Evolutionary conservation across 1,140 invertebrate genomes (phyloP), one percentile per base, ranked within the genome.

Genomic region (Olivierus martensii): DNA sequence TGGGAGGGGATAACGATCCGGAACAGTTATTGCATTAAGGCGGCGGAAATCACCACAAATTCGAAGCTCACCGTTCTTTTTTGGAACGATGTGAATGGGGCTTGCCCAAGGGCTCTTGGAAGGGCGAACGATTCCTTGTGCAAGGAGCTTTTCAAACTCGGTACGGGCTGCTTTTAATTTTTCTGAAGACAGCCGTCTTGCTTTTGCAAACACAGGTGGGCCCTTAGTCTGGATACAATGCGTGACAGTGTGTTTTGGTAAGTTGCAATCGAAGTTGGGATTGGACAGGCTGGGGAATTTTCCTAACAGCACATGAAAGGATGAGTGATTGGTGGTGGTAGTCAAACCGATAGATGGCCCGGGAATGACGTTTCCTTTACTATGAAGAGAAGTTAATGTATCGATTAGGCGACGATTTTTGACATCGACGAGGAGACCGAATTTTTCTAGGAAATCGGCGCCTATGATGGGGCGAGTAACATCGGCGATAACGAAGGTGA

Each of bases 71-170:
- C 53, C 58, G 45, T 41, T 35, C 44, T 52, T 51, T 46, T 63
- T 63, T 5, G 50, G 43, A 9, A 62, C 52, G 35, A 63, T 37
- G 17, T 59, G 56, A 14, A 61, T 41, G 11, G 63, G 62, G 50
- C 6, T 67, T n/a, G 70, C 60, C 69, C 71, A 76, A 28, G 65
- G 48, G 48, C 62, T 63, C 10, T 62, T 63, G 0, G 67, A 68
- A 0, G 58, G 65, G 14, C 64, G 55, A 28, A 62, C 59, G 15
- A 66, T 65, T 12, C 67, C 68, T 12, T 34, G n/a, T n/a, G n/a
- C n/a, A n/a, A n/a, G n/a, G n/a, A n/a, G n/a, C n/a, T n/a, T n/a
- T n/a, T n/a, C n/a, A n/a, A n/a, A n/a, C n/a, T n/a, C n/a, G n/a
- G n/a, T n/a, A n/a, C n/a, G n/a, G n/a, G n/a, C n/a, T n/a, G n/a